phyloP scores from a whole-genome alignment of 2,113 vertebrate genomes.

The Syrmaticus mikado region DNA sequence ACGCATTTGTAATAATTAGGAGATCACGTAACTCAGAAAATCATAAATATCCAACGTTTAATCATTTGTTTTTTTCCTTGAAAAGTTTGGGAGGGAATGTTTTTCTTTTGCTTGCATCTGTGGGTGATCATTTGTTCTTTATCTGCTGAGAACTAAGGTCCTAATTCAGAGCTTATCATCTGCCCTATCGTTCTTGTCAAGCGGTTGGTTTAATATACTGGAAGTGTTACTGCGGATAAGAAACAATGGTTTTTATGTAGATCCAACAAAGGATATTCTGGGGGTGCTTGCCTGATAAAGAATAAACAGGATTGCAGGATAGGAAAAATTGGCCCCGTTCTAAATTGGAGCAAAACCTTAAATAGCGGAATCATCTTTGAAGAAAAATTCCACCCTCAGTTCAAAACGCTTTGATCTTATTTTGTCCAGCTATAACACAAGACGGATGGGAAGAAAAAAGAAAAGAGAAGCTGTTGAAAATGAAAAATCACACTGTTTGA shows the following conservation, averaged over 20 bases:
- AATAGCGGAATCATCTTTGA: not conserved
- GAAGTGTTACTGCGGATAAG: not conserved
- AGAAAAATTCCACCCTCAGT: conserved; percentile 11
- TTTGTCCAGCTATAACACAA: not conserved
- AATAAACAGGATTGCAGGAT: not conserved
- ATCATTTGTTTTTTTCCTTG: conserved; percentile 55
- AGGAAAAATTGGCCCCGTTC: not conserved
- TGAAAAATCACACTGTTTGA: not conserved
- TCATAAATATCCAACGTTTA: conserved; percentile 51
- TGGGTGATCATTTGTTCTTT: not conserved
- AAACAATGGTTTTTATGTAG: not conserved
- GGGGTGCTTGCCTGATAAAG: not conserved
- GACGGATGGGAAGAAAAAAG: not conserved
- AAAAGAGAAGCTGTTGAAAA: not conserved
- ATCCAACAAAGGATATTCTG: not conserved
- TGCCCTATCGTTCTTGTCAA: not conserved
- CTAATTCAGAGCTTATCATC: conserved; percentile 3
- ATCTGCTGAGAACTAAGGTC: not conserved
- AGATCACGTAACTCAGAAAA: conserved; percentile 45
- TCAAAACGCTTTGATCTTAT: not conserved
- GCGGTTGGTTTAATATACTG: not conserved
- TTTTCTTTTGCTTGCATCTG: conserved; percentile 8
- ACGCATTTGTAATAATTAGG: conserved; percentile 47
- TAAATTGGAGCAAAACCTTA: not conserved
- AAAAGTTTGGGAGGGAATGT: not conserved